Percentiles rank a stretch among this genome's conserved stretches.
Evolutionary conservation across 2,888 invertebrate genomes (phyloP).

Genomic region (Lordiphosa andalusiaca): DNA sequence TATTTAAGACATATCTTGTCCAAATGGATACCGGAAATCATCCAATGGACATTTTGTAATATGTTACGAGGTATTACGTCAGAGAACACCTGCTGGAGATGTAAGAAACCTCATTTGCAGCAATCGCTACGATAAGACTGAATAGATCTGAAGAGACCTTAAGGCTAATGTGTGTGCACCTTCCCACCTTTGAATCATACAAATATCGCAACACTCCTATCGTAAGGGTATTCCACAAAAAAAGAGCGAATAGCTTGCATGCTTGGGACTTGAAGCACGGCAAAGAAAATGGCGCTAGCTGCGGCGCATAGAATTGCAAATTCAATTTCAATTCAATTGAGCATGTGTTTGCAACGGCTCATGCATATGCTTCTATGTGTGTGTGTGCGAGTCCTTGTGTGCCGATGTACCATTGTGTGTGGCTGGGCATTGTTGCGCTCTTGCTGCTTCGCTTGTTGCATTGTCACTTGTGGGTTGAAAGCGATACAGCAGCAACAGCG

Average conservation of each 20-base stretch:
- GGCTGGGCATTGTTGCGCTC: constrained; percentile 50
- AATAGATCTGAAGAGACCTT: no score
- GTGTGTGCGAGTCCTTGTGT: constrained; percentile 3
- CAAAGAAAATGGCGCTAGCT: constrained; percentile 68
- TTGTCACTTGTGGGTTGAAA: constrained; percentile 56
- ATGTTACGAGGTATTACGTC: no score
- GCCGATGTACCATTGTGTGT: constrained; percentile 24
- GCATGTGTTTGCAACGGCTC: constrained; percentile 67
- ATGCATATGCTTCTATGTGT: constrained; percentile 49
- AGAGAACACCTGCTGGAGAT: no score
- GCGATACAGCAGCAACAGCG: constrained; percentile 40
- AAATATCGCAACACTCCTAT: no score
- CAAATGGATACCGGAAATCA: no score
- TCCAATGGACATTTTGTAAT: no score
- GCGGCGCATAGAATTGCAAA: constrained; percentile 70
- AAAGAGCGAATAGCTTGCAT: constrained; percentile 13
- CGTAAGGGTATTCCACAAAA: background rate
- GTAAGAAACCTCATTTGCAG: no score
- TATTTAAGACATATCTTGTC: no score
- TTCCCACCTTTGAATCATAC: no score
- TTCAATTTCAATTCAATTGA: constrained; percentile 74
- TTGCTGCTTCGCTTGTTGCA: constrained; percentile 62
- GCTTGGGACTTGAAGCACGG: constrained; percentile 43
- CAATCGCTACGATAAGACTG: no score
- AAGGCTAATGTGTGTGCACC: no score